phyloP scores from a whole-genome alignment of 2,888 invertebrate species.

The Himalopsyche tibetana region DNA sequence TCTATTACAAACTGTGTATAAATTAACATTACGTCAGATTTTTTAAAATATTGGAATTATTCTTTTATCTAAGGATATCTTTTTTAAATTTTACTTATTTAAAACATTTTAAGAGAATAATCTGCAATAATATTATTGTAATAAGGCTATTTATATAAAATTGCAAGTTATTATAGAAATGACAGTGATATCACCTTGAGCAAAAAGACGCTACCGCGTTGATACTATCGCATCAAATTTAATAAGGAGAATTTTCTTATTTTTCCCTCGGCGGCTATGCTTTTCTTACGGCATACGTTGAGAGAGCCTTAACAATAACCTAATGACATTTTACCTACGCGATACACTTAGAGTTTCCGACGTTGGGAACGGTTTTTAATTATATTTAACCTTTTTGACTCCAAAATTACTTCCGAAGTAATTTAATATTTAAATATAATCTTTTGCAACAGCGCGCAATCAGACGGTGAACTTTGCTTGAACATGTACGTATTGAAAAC shows the following conservation, averaged over 20 bases:
- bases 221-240: slow-evolving; percentile 11
- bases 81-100: too few species aligned
- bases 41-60: too few species aligned
- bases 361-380: background rate
- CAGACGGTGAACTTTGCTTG: too few species aligned
- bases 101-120: too few species aligned
- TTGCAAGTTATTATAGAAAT: too few species aligned
- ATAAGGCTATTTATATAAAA: too few species aligned
- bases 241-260: slow-evolving; percentile 15
- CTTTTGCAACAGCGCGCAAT: too few species aligned
- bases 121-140: too few species aligned
- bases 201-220: background rate
- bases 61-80: too few species aligned
- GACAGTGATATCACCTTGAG: background rate
- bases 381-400: slow-evolving; percentile 6
- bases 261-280: slow-evolving; percentile 3
- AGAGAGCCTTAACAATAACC: slow-evolving; percentile 11
- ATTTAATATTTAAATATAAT: slow-evolving; percentile 1
- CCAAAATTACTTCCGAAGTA: background rate
- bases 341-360: background rate
- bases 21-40: too few species aligned
- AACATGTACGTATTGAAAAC: too few species aligned
- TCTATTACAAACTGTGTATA: too few species aligned
- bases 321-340: background rate
- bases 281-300: slow-evolving; percentile 11